Conservation (phyloP, 2,797 vertebrate species). For the Trachops cirrhosus region DNA sequence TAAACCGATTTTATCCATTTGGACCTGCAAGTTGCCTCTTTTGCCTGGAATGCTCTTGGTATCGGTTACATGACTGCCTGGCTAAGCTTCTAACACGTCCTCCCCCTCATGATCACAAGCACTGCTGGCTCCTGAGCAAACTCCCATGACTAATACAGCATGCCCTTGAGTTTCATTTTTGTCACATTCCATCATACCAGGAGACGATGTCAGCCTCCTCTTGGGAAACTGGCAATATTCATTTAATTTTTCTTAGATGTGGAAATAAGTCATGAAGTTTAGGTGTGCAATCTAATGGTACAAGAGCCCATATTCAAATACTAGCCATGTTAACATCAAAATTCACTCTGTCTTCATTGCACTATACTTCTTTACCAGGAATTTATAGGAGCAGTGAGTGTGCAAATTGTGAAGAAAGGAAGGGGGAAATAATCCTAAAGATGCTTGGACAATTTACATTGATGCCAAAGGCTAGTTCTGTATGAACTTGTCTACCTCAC, state of each 20-base stretch:
- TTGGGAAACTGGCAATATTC: background rate
- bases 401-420: background rate
- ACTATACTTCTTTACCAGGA: background rate
- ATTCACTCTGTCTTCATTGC: background rate
- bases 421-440: background rate
- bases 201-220: background rate
- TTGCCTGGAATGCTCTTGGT: background rate
- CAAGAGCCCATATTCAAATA: background rate
- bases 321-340: background rate
- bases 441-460: background rate
- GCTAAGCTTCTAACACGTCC: background rate
- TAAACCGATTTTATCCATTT: background rate
- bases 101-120: background rate
- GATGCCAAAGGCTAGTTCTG: background rate
- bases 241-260: background rate
- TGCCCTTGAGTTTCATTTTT: background rate
- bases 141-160: accelerated
- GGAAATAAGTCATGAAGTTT: background rate
- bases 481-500: background rate
- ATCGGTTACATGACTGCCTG: background rate
- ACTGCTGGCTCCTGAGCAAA: background rate
- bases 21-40: background rate
- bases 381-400: background rate
- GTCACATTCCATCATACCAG: background rate
- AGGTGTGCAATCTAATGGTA: background rate